A percentile compares a stretch with the other conserved stretches of the same genome.
These are phyloP conservation scores for Prinia subflava DNA, from an alignment of 2,113 vertebrate species.

Conservation along the genomic window DNA sequence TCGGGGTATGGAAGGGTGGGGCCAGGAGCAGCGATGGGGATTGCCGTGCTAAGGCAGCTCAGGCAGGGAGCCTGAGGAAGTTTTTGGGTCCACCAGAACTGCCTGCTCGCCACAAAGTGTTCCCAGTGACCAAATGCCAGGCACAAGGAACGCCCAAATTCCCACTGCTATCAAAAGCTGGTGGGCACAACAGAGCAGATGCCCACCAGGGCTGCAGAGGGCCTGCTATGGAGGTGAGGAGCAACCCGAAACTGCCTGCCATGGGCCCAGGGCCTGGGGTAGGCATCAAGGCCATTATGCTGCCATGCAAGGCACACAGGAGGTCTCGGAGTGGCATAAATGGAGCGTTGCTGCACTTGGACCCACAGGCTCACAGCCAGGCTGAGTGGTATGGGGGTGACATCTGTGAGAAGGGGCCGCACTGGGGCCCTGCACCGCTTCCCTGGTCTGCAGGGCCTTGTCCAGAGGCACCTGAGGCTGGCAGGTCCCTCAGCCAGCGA, in stretches of 20 bases:
- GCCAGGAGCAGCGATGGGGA: not conserved
- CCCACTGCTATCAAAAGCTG: not conserved
- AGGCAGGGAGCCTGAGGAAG: not conserved
- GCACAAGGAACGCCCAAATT: not conserved
- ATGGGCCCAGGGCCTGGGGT: not conserved
- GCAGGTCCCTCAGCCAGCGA: not conserved
- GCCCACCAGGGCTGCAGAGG: not conserved
- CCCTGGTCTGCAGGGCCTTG: not conserved
- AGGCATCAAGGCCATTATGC: rapidly evolving
- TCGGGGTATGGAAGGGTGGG: not conserved
- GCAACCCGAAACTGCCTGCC: too few relatives aligned
- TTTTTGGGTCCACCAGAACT: not conserved
- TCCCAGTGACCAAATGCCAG: not conserved
- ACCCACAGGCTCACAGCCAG: not conserved
- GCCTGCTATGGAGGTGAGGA: not conserved
- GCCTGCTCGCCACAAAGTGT: too few relatives aligned
- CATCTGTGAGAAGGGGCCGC: not conserved
- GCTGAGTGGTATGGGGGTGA: not conserved
- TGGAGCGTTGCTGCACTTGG: rapidly evolving
- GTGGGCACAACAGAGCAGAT: not conserved
- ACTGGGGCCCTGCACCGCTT: rapidly evolving
- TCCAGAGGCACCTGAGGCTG: not conserved
- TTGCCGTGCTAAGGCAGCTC: rapidly evolving
- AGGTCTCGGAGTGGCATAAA: not conserved
- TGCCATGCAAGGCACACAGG: rapidly evolving